Percentiles rank a stretch among this genome's conserved stretches.
Conservation (phyloP, 2,797 vertebrate genomes). For the Pangasius djambal region DNA sequence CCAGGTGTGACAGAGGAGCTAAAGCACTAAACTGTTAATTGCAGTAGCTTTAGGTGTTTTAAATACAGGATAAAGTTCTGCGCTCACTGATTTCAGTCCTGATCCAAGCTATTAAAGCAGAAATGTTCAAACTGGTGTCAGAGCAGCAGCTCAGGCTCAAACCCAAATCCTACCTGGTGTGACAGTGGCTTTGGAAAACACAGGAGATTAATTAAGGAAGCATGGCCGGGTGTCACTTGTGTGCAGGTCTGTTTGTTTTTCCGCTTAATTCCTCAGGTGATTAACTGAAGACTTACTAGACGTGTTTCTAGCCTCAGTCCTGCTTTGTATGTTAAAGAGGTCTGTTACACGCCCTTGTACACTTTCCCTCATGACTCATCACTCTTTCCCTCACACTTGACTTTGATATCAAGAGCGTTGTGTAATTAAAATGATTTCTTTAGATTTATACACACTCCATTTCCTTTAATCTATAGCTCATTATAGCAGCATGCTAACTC, state of each 20-base stretch:
- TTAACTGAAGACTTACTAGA: conserved; percentile 21
- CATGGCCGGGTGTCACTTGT: conserved; percentile 28
- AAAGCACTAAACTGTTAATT: background rate
- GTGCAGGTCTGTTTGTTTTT: conserved; percentile 34
- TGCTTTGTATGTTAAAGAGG: background rate
- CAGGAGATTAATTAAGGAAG: conserved; percentile 50
- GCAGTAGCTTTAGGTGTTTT: background rate
- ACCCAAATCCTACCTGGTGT: background rate
- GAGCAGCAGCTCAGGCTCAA: conserved; percentile 8
- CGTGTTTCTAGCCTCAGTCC: background rate
- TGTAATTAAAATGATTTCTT: background rate
- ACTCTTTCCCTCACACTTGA: background rate
- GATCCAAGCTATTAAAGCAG: conserved; percentile 13
- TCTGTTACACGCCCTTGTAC: background rate
- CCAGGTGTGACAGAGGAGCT: conserved; percentile 5
- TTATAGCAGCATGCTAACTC: background rate
- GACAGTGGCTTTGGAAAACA: background rate
- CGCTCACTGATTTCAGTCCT: conserved; percentile 4
- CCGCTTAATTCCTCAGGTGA: conserved; percentile 14
- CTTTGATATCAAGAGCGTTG: background rate
- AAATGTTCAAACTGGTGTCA: conserved; percentile 20
- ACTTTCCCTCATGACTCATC: background rate
- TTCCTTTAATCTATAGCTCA: background rate
- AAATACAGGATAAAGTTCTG: conserved; percentile 12
- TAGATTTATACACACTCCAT: background rate